Conservation (phyloP, 2,888 invertebrate genomes). For the Cheiracanthium punctorium region DNA sequence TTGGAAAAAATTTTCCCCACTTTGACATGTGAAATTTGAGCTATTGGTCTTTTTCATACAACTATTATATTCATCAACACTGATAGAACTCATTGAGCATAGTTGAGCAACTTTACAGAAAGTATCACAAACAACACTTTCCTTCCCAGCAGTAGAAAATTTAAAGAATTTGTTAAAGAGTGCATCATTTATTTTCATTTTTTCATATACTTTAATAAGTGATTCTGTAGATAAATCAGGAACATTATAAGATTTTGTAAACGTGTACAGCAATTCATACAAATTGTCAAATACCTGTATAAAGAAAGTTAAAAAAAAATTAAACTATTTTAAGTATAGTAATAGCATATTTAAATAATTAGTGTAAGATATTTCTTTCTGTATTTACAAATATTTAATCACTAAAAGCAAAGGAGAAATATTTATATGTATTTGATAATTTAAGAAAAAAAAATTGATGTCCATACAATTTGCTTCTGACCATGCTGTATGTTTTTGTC, state of each 20-base stretch:
- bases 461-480: too few relatives aligned
- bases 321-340: too few relatives aligned
- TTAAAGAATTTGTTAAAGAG: conserved; percentile 39
- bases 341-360: too few relatives aligned
- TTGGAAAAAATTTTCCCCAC: background rate
- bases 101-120: conserved; percentile 38
- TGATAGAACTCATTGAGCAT: conserved; percentile 34
- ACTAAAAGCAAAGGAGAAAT: too few relatives aligned
- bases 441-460: too few relatives aligned
- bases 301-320: background rate
- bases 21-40: background rate
- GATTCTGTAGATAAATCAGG: conserved; percentile 48
- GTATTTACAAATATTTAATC: too few relatives aligned
- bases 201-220: conserved; percentile 39
- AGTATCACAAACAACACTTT: conserved; percentile 21
- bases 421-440: too few relatives aligned
- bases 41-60: conserved; percentile 20
- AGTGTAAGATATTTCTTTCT: too few relatives aligned
- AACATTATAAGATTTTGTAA: conserved; percentile 42
- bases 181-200: conserved; percentile 3
- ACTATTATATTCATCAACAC: conserved; percentile 29
- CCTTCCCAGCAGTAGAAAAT: conserved; percentile 39
- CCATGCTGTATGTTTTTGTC: too few relatives aligned
- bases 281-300: conserved; percentile 12
- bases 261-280: conserved; percentile 46